Base-by-base conservation (phyloP, 2,888 invertebrate species). In the Drosophila engyochracea region DNA sequence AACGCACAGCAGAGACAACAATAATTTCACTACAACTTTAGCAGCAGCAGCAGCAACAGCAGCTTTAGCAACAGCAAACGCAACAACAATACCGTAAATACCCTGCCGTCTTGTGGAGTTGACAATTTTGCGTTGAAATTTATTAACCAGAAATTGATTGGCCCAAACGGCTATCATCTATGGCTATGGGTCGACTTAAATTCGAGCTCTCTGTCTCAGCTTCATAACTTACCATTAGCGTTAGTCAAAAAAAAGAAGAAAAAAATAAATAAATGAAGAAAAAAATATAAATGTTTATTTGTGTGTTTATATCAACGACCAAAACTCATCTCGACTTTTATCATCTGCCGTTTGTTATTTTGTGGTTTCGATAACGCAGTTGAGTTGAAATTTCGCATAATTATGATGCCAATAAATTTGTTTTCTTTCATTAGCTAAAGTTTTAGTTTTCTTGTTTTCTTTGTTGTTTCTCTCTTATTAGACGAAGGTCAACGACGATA, bases 111-210 rank as follows among this genome's bases (percentile, higher is more conserved):
- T 47, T 28, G 47, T 25, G 3, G 47, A 47, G 47, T 86, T 86
- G 85, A 86, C 85, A 86, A 86, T 85, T 87, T 89, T 88, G 80
- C 77, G 77, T 74, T 76, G 68, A 83, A 88, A 90, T 88, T 90
- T 88, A 88, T 90, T 88, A 90, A 86, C 90, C 88, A 90, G 87
- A 88, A 88, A 90, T 84, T 89, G 86, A 88, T 86, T 88, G 90
- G 90, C 78, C 73, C 82, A 82, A 87, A 85, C 90, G 79, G 79
- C 87, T 85, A 85, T 74, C 87, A 87, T 78, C 86, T 85, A 59
- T 85, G 78, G 83, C 77, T 75, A 55, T 67, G 61, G 61, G 55
- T 62, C 62, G 61, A 39, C 52, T 44, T 58, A 31, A 58, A 52
- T 35, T 66, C 44, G 47, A 61, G 57, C 54, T 69, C 69, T 52